phyloP scores from a whole-genome alignment of 1,140 invertebrate species.

The Lordiphosa collinella region DNA sequence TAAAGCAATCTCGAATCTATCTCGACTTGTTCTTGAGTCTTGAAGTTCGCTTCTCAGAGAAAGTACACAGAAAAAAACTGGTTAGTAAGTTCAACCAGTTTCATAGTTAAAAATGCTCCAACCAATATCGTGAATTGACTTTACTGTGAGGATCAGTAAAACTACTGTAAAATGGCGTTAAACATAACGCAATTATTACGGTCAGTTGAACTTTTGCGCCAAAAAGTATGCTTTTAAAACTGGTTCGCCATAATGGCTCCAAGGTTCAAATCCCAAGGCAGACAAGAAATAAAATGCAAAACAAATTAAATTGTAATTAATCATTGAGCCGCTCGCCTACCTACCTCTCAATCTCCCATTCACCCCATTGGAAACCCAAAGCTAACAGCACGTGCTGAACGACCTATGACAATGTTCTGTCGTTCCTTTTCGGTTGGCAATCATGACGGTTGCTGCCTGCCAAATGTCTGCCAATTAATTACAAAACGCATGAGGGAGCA shows the following conservation, averaged over 20 bases:
- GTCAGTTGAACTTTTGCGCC: no score
- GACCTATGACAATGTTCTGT: slow-evolving; percentile 57
- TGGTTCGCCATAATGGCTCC: background rate
- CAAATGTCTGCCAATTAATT: slow-evolving; percentile 70
- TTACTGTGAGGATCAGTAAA: no score
- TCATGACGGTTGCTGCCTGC: slow-evolving; percentile 22
- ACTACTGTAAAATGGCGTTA: no score
- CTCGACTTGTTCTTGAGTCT: no score
- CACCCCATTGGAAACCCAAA: no score
- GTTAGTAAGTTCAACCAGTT: no score
- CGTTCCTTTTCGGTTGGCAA: background rate
- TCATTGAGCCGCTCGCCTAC: slow-evolving; percentile 51
- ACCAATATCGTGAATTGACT: no score
- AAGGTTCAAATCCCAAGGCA: slow-evolving; percentile 1
- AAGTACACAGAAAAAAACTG: no score
- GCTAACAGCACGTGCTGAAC: slow-evolving; percentile 49
- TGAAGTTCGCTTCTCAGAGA: no score
- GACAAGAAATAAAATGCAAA: slow-evolving; percentile 42
- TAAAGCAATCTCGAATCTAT: no score
- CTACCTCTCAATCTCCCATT: background rate
- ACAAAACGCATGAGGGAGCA: slow-evolving; percentile 64
- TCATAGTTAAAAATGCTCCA: no score
- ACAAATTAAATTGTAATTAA: slow-evolving; percentile 78
- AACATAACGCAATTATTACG: no score
- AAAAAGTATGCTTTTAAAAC: background rate